Conservation (phyloP, 2,797 vertebrate species). For the Limosa lapponica region DNA sequence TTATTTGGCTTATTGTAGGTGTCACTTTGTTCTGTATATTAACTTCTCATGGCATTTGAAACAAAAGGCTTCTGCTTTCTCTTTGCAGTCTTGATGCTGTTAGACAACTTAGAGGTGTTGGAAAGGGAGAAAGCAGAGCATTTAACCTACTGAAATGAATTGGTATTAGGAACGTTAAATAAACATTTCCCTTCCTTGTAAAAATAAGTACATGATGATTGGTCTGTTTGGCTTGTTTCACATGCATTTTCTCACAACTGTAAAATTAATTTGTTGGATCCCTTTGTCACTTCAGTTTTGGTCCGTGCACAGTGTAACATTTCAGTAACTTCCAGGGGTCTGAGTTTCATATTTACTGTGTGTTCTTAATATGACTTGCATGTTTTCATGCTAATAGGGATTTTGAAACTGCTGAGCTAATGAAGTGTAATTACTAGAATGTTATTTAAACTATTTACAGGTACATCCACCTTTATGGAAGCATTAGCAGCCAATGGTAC, state of each 20-base stretch:
- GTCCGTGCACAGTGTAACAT: not conserved
- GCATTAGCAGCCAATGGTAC: slow-evolving; percentile 86
- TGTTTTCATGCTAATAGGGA: not conserved
- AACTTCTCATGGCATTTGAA: not conserved
- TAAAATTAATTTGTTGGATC: not conserved
- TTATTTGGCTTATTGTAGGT: not conserved
- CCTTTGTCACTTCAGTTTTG: not conserved
- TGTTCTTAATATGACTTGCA: not conserved
- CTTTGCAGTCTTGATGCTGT: not conserved
- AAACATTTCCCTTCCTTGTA: not conserved
- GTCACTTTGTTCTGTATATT: not conserved
- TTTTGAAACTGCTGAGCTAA: not conserved
- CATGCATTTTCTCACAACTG: not conserved
- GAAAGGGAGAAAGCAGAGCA: not conserved
- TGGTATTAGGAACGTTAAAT: not conserved
- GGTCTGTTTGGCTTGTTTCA: not conserved
- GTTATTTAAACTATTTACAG: slow-evolving; percentile 73
- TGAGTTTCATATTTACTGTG: not conserved
- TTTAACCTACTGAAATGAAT: not conserved
- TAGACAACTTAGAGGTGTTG: not conserved
- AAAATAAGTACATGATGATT: not conserved
- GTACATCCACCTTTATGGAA: slow-evolving; percentile 85
- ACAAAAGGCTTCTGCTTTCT: not conserved
- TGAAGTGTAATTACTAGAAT: not conserved
- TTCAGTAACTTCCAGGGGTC: not conserved